Base-by-base conservation (phyloP, 2,797 vertebrate genomes). In the Typhlichthys subterraneus region DNA sequence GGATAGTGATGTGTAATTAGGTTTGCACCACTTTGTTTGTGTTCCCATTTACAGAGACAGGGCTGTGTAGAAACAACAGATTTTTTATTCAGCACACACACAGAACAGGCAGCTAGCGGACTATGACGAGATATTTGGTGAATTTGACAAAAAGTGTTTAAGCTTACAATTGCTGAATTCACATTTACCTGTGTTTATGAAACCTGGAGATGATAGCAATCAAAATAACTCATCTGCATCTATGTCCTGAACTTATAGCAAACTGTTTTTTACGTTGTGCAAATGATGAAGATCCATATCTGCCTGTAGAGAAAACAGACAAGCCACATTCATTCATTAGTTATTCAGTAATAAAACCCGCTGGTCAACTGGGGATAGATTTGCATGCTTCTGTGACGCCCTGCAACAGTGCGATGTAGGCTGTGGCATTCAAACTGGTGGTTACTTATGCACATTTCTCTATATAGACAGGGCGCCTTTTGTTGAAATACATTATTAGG, bases 301-400 rank as follows among this genome's bases (percentile, higher is more conserved):
- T 31, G 49, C 19, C 31, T 53, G 57, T 8, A 62, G 53, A 69
- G 54, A 77, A 52, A 63, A 61, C 55, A 70, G 56, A 76, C 47
- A 65, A 31, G 59, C 53, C 23, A 52, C 55, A 67, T 80, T 61
- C 59, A 58, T 68, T 49, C 53, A 29, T 62, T 56, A 42, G 84
- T 89, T 88, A 89, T 85, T 29, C 74, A 84, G 88, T 85, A 88
- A 54, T 61, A 60, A 66, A 67, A 71, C 74, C 13, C 65, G 48
- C 9, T 23, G 59, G 58, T 76, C 57, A 63, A 33, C 77, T 70
- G 61, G 67, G 61, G 17, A n/a, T 1, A 42, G 8, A 89, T 91
- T 90, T 91, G 88, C 88, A 91, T 92, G 72, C 64, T 12, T 66
- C 60, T 33, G 65, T 58, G 47, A 60, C 13, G 66, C 55, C 70